A percentile compares a stretch with the other conserved stretches of the same genome.
Conservation (phyloP, 2,797 vertebrate species). For the Anableps anableps region DNA sequence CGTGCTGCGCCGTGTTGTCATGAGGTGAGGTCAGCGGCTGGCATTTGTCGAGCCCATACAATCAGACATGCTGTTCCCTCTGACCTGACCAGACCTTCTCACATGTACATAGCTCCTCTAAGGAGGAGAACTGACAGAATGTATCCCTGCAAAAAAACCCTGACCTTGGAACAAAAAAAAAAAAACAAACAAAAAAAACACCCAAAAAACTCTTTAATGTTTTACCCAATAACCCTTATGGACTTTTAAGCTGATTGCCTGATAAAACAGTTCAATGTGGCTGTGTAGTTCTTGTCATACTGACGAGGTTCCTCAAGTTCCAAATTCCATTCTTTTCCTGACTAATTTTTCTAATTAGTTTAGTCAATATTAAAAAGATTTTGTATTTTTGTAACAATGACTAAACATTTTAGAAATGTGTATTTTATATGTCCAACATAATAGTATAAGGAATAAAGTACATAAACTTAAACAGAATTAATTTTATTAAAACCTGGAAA, state of each 20-base stretch:
- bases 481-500: too few relatives aligned
- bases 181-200: background rate
- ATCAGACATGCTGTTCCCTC: conserved; percentile 55
- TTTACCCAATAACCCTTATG: background rate
- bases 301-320: too few relatives aligned
- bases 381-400: too few relatives aligned
- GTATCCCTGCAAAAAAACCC: background rate
- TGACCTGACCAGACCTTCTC: conserved; percentile 46
- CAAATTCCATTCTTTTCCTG: too few relatives aligned
- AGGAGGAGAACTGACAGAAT: background rate
- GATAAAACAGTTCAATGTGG: background rate
- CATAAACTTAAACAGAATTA: too few relatives aligned
- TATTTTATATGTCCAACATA: too few relatives aligned
- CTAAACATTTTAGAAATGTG: too few relatives aligned
- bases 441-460: too few relatives aligned
- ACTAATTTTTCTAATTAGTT: too few relatives aligned
- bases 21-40: conserved; percentile 48
- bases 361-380: too few relatives aligned
- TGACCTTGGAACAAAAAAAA: background rate
- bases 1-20: conserved; percentile 38
- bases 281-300: too few relatives aligned
- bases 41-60: conserved; percentile 56
- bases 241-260: background rate
- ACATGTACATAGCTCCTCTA: conserved; percentile 32
- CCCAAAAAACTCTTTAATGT: background rate